Conservation (phyloP, 1,140 invertebrate genomes). For the Leptestheria dahalacensis region DNA sequence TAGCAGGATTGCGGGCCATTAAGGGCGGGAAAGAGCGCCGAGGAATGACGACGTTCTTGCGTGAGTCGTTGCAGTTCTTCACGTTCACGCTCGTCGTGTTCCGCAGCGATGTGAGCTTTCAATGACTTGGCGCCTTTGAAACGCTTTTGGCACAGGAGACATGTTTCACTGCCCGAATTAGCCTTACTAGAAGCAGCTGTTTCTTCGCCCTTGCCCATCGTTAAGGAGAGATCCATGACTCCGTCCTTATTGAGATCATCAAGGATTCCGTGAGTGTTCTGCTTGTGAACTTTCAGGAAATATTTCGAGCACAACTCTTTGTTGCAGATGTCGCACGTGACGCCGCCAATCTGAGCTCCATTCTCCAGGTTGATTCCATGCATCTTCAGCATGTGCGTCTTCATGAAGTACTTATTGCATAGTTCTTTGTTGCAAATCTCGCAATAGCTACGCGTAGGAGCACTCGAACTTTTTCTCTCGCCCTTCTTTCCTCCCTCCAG, state of each 20-base stretch:
- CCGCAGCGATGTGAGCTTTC: constrained; percentile 69
- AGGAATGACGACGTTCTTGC: constrained; percentile 10
- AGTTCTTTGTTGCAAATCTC: constrained; percentile 98
- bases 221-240: constrained; percentile 14
- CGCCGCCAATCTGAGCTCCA: constrained; percentile 74
- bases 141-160: constrained; percentile 68
- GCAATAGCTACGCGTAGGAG: constrained; percentile 64
- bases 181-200: background rate
- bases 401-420: constrained; percentile 99
- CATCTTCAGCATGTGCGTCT: constrained; percentile 98
- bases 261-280: constrained; percentile 87
- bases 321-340: constrained; percentile 90
- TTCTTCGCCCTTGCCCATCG: constrained; percentile 3
- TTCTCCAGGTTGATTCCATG: constrained; percentile 93
- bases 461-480: constrained; percentile 27
- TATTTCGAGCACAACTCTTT: constrained; percentile 97
- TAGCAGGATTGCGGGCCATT: constrained; percentile 27
- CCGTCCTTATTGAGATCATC: constrained; percentile 31
- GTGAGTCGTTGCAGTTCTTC: constrained; percentile 42
- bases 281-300: constrained; percentile 89
- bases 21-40: background rate
- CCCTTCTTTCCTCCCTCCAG: background rate
- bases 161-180: constrained; percentile 26
- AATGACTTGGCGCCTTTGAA: constrained; percentile 82
- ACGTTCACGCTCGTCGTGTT: constrained; percentile 57